phyloP scores from a whole-genome alignment of 2,797 vertebrate species.

The Uromys caudimaculatus region DNA sequence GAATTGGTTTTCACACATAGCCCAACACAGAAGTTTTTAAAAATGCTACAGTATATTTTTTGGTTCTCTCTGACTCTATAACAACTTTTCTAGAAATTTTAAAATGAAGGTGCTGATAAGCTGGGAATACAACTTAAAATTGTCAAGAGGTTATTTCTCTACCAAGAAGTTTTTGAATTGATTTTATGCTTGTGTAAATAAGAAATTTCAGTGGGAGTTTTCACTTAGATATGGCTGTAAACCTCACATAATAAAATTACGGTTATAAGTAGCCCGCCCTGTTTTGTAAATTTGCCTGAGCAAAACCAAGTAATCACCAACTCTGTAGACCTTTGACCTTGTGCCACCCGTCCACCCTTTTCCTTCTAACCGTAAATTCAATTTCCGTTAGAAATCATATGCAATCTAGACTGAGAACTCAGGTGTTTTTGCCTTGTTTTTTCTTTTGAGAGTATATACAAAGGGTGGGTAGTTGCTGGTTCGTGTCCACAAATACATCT shows the following conservation, averaged over 20 bases:
- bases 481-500: not conserved
- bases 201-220: constrained; percentile 49
- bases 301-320: not conserved
- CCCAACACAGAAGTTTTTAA: not conserved
- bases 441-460: not conserved
- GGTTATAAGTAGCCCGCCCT: not conserved
- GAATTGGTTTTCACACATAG: constrained; percentile 58
- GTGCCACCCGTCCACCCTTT: not conserved
- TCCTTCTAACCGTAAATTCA: not conserved
- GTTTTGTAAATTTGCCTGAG: not conserved
- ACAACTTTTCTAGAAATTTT: constrained; percentile 61
- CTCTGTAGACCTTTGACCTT: not conserved
- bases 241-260: constrained; percentile 47
- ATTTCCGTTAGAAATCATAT: constrained; percentile 14
- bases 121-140: constrained; percentile 40
- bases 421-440: not conserved
- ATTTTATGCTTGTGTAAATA: constrained; percentile 31
- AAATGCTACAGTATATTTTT: not conserved
- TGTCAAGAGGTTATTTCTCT: constrained; percentile 52
- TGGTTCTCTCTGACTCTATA: constrained; percentile 18
- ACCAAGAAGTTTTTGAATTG: constrained; percentile 41
- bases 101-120: constrained; percentile 38
- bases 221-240: constrained; percentile 41
- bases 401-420: constrained; percentile 23
- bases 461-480: not conserved